Evolutionary conservation across 1,140 invertebrate species (phyloP), one percentile per base, ranked within the genome.

Genomic region (Globodera rostochiensis): DNA sequence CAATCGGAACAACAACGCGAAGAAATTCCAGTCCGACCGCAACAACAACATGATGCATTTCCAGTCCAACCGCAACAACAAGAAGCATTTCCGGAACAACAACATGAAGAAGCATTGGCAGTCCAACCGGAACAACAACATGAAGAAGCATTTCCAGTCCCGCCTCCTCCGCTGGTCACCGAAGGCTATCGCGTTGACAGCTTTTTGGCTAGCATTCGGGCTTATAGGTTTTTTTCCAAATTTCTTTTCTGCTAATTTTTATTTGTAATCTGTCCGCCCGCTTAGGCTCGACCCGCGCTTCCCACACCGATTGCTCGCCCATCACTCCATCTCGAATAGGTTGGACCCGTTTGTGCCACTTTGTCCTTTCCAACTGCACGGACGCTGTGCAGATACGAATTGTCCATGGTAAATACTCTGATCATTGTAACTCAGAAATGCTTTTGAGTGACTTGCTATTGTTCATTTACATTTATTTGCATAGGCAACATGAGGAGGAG

Each of bases 191-290:
- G 57, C 13, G 19, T 64, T 15, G 57, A 64, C 15, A 19, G 57
- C 2, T 71, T 71, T 47, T 71, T 71, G 69, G 69, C 69, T n/a
- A 71, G 69, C 36, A 71, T 71, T 71, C 69, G 69, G n/a, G 69
- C 69, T 15, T 71, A 71, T 19, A 71, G 69, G 69, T 36, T 45
- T 69, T 15, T 15, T 13, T 25, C 25, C 25, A 19, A 71, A 25
- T 15, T 47, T 47, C 25, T 19, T 13, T 45, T 71, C n/a, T 71
- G 25, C 13, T 71, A 8, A 21, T 25, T 36, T 47, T 47, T 47
- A 25, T 13, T 71, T 11, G 11, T 6, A 36, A 71, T 71, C 5
- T 2, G 19, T 11, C 36, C 36, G 36, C 1, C 36, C n/a, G 13
- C 7, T 47, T 19, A 71, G 69, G 7, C 69, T 71, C 9, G 46